Percentiles rank a stretch among this genome's conserved stretches.
phyloP scores from a whole-genome alignment of 2,797 vertebrate species.

The Lutjanus argentimaculatus region DNA sequence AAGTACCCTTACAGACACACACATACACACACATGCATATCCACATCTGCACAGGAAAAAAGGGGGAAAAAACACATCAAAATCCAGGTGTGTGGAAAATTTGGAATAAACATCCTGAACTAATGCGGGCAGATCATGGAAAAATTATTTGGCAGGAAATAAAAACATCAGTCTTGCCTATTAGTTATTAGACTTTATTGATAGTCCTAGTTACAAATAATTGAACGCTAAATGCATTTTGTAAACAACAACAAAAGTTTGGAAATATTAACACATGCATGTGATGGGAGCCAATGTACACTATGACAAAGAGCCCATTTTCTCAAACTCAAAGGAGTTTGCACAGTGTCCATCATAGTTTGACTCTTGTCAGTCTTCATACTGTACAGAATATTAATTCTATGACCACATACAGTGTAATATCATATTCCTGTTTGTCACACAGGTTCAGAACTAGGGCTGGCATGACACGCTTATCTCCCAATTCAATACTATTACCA shows the following conservation, averaged over 20 bases:
- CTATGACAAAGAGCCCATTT: slow-evolving; percentile 25
- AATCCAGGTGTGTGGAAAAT: slow-evolving; percentile 61
- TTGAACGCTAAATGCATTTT: slow-evolving; percentile 15
- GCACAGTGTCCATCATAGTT: slow-evolving; percentile 11
- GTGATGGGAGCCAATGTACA: slow-evolving; percentile 15
- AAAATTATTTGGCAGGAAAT: slow-evolving; percentile 61
- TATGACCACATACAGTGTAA: slow-evolving; percentile 24
- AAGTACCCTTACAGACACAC: slow-evolving; percentile 47
- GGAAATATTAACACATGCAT: slow-evolving; percentile 9
- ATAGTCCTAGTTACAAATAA: slow-evolving; percentile 38
- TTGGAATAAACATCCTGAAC: slow-evolving; percentile 58
- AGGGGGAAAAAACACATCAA: neutral
- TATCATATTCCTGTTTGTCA: slow-evolving; percentile 32
- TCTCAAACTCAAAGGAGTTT: slow-evolving; percentile 24
- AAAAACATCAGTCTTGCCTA: slow-evolving; percentile 35
- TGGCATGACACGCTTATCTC: too few relatives aligned
- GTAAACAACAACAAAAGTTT: slow-evolving; percentile 27
- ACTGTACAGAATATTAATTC: slow-evolving; percentile 12
- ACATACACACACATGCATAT: slow-evolving; percentile 8
- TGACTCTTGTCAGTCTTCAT: slow-evolving; percentile 29
- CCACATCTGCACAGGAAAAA: slow-evolving; percentile 13
- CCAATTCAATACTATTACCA: too few relatives aligned
- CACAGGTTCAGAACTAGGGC: slow-evolving; percentile 1
- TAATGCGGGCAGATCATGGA: slow-evolving; percentile 52
- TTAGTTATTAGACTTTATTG: slow-evolving; percentile 50